Base-by-base conservation (phyloP, 2,113 vertebrate species). In the Hemibates koningsi region DNA sequence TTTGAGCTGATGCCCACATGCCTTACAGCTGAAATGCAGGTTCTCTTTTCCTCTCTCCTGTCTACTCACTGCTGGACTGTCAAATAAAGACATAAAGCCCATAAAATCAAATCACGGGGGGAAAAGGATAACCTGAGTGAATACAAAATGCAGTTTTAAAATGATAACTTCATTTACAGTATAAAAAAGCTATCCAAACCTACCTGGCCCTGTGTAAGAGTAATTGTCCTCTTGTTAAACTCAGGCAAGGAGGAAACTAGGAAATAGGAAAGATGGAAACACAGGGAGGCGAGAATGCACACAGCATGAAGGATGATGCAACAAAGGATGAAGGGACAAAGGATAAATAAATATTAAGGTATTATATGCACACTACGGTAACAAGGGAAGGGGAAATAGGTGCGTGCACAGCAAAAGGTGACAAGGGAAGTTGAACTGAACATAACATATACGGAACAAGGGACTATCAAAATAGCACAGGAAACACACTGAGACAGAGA, bases 61-160 rank as follows among this genome's bases (percentile, higher is more conserved):
- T 68, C 36, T 68, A 68, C 63, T 68, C n/a, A 41, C 63, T 68
- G 36, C 63, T 68, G n/a, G 41, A 68, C 63, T 41, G n/a, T 68
- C 11, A 41, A 13, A 24, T 24, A 68, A 41, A 68, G 19, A 9
- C 36, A 68, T 41, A 41, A 68, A 68, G n/a, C 7, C 11, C 36
- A 24, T 14, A 14, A 41, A 68, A 68, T 68, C 34, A 41, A 41
- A 41, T 68, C n/a, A 14, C 1, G 2, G 6, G 11, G 17, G 63
- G 3, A 24, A 38, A 68, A 68, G 17, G 6, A 68, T 41, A 68
- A 68, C 63, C 63, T 41, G 3, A 68, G 7, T 21, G 36, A 68
- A 68, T 68, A 14, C 63, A 68, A 68, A 68, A 68, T 41, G 36
- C n/a, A 68, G 36, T 68, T 68, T 68, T 68, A 21, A 68, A 68